Evolutionary conservation across 2,797 vertebrate genomes (phyloP).

Genomic region (Chiroxiphia lanceolata): DNA sequence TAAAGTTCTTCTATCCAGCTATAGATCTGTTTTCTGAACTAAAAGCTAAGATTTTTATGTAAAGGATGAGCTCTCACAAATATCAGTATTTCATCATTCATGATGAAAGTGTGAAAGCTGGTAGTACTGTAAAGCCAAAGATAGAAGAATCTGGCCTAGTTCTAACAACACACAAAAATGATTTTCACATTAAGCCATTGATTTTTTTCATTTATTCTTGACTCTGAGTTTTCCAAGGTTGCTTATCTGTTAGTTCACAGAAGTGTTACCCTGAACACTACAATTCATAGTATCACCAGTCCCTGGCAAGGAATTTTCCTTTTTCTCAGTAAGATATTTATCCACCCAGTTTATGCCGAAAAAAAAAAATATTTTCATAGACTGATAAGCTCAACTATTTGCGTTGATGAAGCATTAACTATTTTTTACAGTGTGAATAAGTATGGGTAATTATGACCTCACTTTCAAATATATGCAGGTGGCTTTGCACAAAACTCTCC

Average conservation of each 20-base stretch:
- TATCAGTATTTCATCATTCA: neutral
- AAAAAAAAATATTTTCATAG: neutral
- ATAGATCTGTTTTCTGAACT: neutral
- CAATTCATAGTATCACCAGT: neutral
- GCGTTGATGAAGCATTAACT: neutral
- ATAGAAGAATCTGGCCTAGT: neutral
- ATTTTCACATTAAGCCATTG: neutral
- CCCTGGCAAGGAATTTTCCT: neutral
- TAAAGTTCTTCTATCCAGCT: neutral
- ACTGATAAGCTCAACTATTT: slow-evolving; percentile 20
- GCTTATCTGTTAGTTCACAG: slow-evolving; percentile 13
- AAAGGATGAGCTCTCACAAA: neutral
- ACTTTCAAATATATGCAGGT: neutral
- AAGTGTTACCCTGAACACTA: neutral
- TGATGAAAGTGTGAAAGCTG: neutral
- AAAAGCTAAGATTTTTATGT: neutral
- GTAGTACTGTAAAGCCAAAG: neutral
- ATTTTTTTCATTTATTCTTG: neutral
- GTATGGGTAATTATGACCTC: neutral
- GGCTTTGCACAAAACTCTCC: neutral
- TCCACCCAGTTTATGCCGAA: neutral
- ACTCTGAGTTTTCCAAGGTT: neutral
- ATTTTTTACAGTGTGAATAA: neutral
- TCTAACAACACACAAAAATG: neutral
- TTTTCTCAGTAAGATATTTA: neutral